phyloP scores from a whole-genome alignment of 1,140 invertebrate genomes.

The Drosophila serrata region DNA sequence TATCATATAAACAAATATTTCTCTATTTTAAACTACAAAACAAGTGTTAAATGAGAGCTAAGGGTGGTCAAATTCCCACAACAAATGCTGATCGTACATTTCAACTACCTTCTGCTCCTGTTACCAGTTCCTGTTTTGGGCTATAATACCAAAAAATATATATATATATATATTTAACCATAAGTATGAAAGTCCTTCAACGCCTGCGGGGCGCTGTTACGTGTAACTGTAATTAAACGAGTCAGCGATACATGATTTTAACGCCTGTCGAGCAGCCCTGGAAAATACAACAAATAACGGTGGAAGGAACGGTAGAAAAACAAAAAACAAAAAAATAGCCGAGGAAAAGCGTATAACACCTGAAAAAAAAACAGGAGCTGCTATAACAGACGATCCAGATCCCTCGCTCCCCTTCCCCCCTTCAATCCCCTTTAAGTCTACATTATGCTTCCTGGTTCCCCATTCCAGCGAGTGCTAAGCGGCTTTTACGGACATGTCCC shows the following conservation, averaged over 20 bases:
- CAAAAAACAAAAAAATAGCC: conserved; percentile 47
- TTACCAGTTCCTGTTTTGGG: not conserved
- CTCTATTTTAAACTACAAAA: too few species aligned
- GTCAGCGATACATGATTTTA: conserved; percentile 83
- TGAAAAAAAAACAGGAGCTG: conserved; percentile 23
- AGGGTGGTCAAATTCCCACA: not conserved
- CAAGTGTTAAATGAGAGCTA: not conserved
- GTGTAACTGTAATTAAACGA: conserved; percentile 81
- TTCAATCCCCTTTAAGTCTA: conserved; percentile 61
- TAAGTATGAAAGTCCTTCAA: conserved; percentile 5
- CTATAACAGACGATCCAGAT: conserved; percentile 18
- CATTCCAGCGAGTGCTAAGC: conserved; percentile 56
- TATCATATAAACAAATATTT: not conserved
- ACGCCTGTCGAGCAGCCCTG: conserved; percentile 71
- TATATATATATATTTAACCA: conserved; percentile 4
- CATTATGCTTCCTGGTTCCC: conserved; percentile 48
- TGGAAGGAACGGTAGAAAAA: not conserved
- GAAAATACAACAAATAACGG: conserved; percentile 37
- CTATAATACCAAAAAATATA: not conserved
- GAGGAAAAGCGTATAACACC: conserved; percentile 36
- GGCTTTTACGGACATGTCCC: conserved; percentile 76
- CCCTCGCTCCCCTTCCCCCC: not conserved
- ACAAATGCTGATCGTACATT: not conserved
- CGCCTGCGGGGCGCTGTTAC: conserved; percentile 52
- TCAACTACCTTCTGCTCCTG: not conserved